A percentile compares a stretch with the other conserved stretches of the same genome.
Evolutionary conservation across 2,797 vertebrate genomes (phyloP).

Genomic region (Spatula clypeata): DNA sequence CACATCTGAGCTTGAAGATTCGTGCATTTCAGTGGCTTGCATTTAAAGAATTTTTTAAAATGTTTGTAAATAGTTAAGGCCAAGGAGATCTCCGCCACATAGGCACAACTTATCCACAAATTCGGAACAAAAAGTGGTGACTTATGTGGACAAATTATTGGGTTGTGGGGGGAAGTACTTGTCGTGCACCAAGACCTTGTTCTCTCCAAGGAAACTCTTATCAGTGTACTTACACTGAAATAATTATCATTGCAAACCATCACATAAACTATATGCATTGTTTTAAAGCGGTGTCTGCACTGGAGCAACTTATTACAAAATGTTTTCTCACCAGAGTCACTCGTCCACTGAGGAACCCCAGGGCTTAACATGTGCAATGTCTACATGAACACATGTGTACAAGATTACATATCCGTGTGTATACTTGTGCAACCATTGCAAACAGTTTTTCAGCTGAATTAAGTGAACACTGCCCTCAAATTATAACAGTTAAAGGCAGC

Average conservation of each 20-base stretch:
- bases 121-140: neutral
- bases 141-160: neutral
- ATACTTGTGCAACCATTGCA: neutral
- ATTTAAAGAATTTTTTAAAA: neutral
- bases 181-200: neutral
- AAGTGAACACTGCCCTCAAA: constrained; percentile 11
- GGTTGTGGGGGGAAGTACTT: neutral
- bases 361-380: neutral
- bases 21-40: neutral
- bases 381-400: neutral
- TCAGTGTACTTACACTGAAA: neutral
- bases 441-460: neutral
- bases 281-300: neutral
- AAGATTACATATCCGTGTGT: neutral
- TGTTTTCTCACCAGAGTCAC: neutral
- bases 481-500: constrained; percentile 50
- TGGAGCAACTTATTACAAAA: neutral
- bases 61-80: neutral
- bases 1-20: neutral
- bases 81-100: neutral
- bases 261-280: neutral
- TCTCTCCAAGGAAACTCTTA: neutral
- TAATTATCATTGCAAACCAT: neutral
- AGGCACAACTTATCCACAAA: neutral
- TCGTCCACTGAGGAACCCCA: neutral